Evolutionary conservation across 2,113 vertebrate species (phyloP).

Genomic region (Porphyrio hochstetteri): DNA sequence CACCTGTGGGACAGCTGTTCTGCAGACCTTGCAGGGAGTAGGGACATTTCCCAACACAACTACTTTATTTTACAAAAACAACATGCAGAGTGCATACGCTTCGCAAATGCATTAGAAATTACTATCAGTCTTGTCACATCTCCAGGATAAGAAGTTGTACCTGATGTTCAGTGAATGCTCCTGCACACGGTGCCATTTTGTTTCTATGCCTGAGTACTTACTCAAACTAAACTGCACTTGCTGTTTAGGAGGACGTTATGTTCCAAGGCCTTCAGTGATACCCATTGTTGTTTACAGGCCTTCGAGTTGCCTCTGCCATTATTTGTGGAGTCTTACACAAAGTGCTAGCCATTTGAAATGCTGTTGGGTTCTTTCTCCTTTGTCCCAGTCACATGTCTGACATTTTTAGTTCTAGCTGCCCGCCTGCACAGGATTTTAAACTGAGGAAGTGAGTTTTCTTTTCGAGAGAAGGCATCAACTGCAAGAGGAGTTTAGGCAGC

Average conservation of each 20-base stretch:
- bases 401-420: background rate
- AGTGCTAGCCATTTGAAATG: background rate
- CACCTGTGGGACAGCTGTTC: background rate
- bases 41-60: background rate
- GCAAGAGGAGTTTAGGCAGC: background rate
- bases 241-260: background rate
- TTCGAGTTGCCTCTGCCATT: background rate
- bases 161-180: background rate
- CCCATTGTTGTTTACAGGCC: background rate
- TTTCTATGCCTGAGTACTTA: background rate
- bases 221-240: background rate
- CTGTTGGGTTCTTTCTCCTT: background rate
- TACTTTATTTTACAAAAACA: background rate
- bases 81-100: background rate
- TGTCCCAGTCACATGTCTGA: background rate
- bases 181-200: background rate
- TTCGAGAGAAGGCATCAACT: background rate
- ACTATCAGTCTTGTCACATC: background rate
- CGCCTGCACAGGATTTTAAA: background rate
- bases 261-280: background rate
- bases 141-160: background rate
- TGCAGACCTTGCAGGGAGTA: background rate
- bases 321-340: background rate
- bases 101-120: background rate
- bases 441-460: background rate